Conservation (phyloP, 2,113 vertebrate species). For the Bettongia penicillata region DNA sequence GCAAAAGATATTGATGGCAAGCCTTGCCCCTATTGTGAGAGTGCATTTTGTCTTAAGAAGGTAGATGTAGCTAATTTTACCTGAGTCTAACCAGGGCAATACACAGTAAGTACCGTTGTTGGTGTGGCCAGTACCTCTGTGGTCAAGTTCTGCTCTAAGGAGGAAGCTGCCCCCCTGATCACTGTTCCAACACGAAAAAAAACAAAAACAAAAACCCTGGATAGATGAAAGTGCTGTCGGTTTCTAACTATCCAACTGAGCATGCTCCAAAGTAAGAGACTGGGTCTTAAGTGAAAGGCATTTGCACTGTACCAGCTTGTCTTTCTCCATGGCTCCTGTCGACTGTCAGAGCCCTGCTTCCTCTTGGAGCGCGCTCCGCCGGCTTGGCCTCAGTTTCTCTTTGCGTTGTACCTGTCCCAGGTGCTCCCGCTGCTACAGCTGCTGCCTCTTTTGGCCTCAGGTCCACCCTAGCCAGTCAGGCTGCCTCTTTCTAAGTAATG, state of each 20-base stretch:
- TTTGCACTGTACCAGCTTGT: not conserved
- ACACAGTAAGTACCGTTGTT: not conserved
- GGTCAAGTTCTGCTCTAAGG: not conserved
- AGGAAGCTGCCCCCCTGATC: not conserved
- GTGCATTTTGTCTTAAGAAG: not conserved
- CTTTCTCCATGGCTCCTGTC: not conserved
- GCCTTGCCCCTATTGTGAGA: not conserved
- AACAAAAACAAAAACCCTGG: not conserved
- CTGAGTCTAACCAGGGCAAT: not conserved
- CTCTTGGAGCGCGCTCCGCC: not conserved
- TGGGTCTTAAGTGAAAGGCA: not conserved
- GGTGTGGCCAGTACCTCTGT: not conserved
- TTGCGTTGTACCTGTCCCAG: not conserved
- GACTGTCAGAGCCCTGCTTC: not conserved
- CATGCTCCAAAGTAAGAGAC: not conserved
- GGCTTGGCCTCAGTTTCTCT: not conserved
- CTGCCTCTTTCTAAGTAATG: not conserved
- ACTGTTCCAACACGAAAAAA: constrained; percentile 42
- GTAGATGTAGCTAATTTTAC: not conserved
- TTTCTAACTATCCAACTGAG: not conserved
- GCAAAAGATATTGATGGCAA: not conserved
- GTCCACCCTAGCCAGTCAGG: not conserved
- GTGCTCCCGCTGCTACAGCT: not conserved
- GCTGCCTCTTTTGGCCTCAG: not conserved
- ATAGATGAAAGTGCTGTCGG: constrained; percentile 22